Evolutionary conservation across 2,113 vertebrate genomes (phyloP), one percentile per base, ranked within the genome.

Genomic region (Kryptolebias marmoratus): DNA sequence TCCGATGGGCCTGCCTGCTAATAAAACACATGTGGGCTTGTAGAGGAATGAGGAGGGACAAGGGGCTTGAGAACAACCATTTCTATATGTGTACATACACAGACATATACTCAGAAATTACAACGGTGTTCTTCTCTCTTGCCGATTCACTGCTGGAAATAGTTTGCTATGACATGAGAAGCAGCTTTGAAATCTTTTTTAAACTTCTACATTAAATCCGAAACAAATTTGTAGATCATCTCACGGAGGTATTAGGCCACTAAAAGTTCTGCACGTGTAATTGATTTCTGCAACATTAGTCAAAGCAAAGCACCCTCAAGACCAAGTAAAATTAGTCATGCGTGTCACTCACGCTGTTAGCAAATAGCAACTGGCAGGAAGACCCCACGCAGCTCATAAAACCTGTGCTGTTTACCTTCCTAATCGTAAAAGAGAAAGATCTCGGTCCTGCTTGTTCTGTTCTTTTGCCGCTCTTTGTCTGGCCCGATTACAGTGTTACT

Each of bases 1-100:
- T 92, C 85, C 72, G 48, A 75, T 76, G 72, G 83, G 87, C 87
- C 75, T 81, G 81, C 71, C 81, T 85, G 88, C 88, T 92, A 91
- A 88, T 93, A 93, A 93, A 93, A 92, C 91, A 91, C 90, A 91
- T 93, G 83, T 93, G 91, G 92, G 89, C 91, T 87, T 91, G 91
- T 75, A 88, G 75, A 90, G 89, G 89, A 90, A 92, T 91, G 87
- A 82, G 87, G 88, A 86, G 89, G 89, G 75, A 78, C 59, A 4
- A 32, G 53, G 56, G 73, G 59, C 18, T 60, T 75, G 75, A 80
- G 75, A 88, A 87, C 87, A 87, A 72, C 72, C 63, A 75, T 52
- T 71, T 87, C 82, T 85, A 77, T 82, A 59, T 64, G 44, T 31
- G 0, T 69, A 45, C 0, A 56, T 10, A 45, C 22, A 61, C 18